Evolutionary conservation across 2,113 vertebrate species (phyloP), one percentile per base, ranked within the genome.

Genomic region (Brienomyrus brachyistius): DNA sequence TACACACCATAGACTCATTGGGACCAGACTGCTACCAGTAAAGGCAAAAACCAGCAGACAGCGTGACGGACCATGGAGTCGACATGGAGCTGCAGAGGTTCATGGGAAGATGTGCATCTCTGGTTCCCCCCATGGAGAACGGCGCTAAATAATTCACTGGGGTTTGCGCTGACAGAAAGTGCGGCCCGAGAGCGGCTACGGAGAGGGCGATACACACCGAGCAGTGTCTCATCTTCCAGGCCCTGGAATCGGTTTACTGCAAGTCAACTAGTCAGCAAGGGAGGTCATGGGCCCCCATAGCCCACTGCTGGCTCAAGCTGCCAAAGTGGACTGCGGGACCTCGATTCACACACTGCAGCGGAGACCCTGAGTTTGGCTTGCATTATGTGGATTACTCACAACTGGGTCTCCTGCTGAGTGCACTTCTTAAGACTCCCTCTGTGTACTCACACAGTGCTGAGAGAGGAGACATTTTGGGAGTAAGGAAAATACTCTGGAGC

Each of bases 91-190:
- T 90, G 91, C 91, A 92, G 91, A 90, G 88, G 89, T 54, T 87
- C 90, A 89, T 88, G 90, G 89, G 31, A 90, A 77, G 88, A 83
- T 70, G 86, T 88, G 66, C n/a, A 54, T 85, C 90, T 89, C 91
- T 45, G 43, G 74, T 87, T 88, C 70, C 89, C 91, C 77, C 83
- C 91, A 87, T 90, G 93, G 91, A 91, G 90, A 88, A 70, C 91
- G 92, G 91, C 83, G 88, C 90, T 95, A 89, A 95, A 95, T 95
- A 95, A 96, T 96, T 94, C 92, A 96, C 93, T 89, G 92, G 62
- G 90, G 91, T 93, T 93, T 90, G 91, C 88, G 92, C 90, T 90
- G 92, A 94, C 93, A 93, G 92, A 92, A 93, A 91, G 89, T 93
- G 93, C 90, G 93, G 93, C 90, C 56, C 91, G 54, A 92, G 90